Base-by-base conservation (phyloP, 2,113 vertebrate genomes). In the Craseonycteris thonglongyai region DNA sequence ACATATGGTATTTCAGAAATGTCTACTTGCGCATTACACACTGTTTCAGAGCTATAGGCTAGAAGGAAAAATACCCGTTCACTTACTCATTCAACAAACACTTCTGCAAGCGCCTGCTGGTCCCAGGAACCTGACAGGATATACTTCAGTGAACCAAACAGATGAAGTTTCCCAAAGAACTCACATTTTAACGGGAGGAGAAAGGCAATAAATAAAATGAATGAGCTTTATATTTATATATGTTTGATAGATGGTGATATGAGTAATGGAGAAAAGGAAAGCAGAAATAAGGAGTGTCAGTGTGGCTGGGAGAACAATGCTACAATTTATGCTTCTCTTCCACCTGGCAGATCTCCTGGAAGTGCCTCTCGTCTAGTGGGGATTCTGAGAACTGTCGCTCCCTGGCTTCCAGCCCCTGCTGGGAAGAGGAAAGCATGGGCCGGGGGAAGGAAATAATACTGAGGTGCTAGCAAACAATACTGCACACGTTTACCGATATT, bases 401-500 rank as follows among this genome's bases (percentile, higher is more conserved):
- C 51, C 82, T 84, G 97, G 87, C 96, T 72, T 71, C 89, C 51
- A 84, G 91, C 6, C 51, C 68, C 68, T 71, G 5, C 51, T 18
- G 78, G 61, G 30, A 68, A 87, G 45, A 71, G 33, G 49, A 74
- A 33, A 92, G 19, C 87, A 26, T 4, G 38, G 88, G 47, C 26
- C 2, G 4, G 19, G 47, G 21, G 30, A 22, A 42, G 51, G 47
- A 91, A 71, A 59, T 30, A 7, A 42, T n/a, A 7, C 0, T 6
- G 38, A 75, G 47, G 47, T 96, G 92, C 95, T 79, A 80, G 54
- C 74, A 66, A 79, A 76, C 74, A 68, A 22, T 10, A n/a, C 71
- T 65, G 42, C 33, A 72, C 51, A 76, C 11, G 13, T 84, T 88
- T 51, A 15, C 35, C 76, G 71, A 54, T 38, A 75, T 80, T 78